Evolutionary conservation across 2,888 invertebrate species (phyloP).

Genomic region (Drosophila basisetae): DNA sequence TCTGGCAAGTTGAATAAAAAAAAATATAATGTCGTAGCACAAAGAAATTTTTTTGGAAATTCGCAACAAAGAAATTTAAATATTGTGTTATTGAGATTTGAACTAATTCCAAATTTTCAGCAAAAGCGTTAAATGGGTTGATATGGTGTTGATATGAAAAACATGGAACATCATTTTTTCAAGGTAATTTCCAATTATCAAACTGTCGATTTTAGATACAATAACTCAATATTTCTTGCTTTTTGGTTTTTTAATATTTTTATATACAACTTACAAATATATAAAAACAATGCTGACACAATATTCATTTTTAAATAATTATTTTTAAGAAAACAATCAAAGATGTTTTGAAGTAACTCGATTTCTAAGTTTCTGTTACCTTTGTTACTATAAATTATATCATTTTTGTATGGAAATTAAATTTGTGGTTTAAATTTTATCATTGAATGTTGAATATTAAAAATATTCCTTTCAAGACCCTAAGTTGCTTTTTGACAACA

Average conservation of each 20-base stretch:
- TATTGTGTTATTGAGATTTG: not conserved
- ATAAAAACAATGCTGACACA: not conserved
- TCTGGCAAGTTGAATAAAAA: constrained; percentile 19
- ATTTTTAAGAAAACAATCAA: not conserved
- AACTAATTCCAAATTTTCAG: not conserved
- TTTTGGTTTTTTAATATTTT: too few species aligned
- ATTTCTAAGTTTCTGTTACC: not conserved
- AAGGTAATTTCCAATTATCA: not conserved
- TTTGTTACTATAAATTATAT: not conserved
- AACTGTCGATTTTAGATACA: not conserved
- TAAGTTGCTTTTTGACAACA: not conserved
- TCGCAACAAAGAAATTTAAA: not conserved
- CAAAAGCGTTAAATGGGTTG: not conserved
- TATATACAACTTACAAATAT: not conserved
- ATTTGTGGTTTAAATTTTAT: not conserved
- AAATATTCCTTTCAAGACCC: not conserved
- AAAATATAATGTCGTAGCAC: not conserved
- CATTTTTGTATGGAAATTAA: not conserved
- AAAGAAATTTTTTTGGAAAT: not conserved
- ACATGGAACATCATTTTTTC: not conserved
- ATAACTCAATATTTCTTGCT: not conserved
- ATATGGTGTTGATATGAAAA: not conserved
- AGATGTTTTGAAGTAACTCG: not conserved
- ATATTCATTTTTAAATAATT: not conserved
- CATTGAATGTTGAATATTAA: not conserved